phyloP scores from a whole-genome alignment of 2,113 vertebrate species.

The Sphaerodactylus townsendi region DNA sequence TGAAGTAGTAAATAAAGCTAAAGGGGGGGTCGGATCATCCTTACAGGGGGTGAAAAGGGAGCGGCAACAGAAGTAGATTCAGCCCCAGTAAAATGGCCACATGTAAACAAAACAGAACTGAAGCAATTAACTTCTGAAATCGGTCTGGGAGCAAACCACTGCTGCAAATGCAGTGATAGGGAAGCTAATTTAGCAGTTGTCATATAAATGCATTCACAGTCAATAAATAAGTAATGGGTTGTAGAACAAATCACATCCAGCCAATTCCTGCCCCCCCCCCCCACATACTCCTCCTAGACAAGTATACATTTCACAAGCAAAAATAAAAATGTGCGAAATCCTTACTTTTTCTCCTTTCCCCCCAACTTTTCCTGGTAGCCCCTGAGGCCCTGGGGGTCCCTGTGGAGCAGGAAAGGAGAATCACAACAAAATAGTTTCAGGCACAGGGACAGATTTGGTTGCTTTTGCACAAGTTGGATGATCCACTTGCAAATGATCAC shows the following conservation, averaged over 20 bases:
- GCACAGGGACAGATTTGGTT: no score
- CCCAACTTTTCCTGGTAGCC: conserved; percentile 68
- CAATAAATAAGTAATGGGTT: not conserved
- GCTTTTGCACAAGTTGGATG: no score
- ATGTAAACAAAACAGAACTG: not conserved
- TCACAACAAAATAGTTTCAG: not conserved
- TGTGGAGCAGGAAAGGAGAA: conserved; percentile 46
- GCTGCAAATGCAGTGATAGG: not conserved
- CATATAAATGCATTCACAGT: not conserved
- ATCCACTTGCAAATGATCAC: no score
- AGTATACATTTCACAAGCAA: not conserved
- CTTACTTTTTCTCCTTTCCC: conserved; percentile 83
- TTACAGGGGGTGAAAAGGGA: no score
- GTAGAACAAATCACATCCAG: not conserved
- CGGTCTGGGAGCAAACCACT: not conserved
- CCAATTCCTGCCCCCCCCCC: rapidly evolving
- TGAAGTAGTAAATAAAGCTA: no score
- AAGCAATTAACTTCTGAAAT: not conserved
- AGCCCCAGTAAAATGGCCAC: not conserved
- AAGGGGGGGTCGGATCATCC: no score
- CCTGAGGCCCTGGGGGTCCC: conserved; percentile 81
- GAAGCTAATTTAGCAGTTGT: not conserved
- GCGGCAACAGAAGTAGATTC: not conserved
- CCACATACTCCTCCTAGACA: no score
- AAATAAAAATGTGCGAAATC: no score